Evolutionary conservation across 2,888 invertebrate species (phyloP).

Genomic region (Tinea trinotella): DNA sequence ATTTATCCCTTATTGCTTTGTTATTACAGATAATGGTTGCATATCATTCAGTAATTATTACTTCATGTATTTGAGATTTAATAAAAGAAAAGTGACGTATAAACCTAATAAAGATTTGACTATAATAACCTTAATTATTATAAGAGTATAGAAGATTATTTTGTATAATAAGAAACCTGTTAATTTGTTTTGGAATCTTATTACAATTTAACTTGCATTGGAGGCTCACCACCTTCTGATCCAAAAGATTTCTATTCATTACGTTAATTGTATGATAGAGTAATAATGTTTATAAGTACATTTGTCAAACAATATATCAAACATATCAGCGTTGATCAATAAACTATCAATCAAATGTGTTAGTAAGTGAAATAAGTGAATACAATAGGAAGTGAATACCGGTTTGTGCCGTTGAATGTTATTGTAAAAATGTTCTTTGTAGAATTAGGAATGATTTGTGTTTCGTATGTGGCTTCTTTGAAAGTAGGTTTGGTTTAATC

Average conservation of each 20-base stretch:
- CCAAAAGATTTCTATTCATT: constrained; percentile 25
- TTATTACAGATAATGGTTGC: background rate
- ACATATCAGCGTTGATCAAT: constrained; percentile 23
- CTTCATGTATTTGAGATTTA: background rate
- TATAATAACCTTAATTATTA: background rate
- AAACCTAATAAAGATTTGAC: background rate
- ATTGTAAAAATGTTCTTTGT: constrained; percentile 6
- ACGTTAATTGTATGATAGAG: constrained; percentile 30
- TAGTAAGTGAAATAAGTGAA: constrained; percentile 20
- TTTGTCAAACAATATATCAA: constrained; percentile 32
- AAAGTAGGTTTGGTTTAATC: constrained; percentile 16
- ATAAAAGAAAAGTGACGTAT: background rate
- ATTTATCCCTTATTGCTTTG: background rate
- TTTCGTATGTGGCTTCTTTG: constrained; percentile 5
- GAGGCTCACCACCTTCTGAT: constrained; percentile 4
- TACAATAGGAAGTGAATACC: constrained; percentile 19
- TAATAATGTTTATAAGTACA: constrained; percentile 30
- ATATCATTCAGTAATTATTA: background rate
- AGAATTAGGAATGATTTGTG: constrained; percentile 15
- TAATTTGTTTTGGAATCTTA: background rate
- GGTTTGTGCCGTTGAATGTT: constrained; percentile 9
- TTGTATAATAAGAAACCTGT: background rate
- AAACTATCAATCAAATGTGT: constrained; percentile 26
- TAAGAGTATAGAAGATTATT: background rate
- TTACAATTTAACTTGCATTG: background rate